These are phyloP conservation scores for Bombus affinis DNA, from an alignment of 1,140 invertebrate genomes.

Conservation along the genomic window DNA sequence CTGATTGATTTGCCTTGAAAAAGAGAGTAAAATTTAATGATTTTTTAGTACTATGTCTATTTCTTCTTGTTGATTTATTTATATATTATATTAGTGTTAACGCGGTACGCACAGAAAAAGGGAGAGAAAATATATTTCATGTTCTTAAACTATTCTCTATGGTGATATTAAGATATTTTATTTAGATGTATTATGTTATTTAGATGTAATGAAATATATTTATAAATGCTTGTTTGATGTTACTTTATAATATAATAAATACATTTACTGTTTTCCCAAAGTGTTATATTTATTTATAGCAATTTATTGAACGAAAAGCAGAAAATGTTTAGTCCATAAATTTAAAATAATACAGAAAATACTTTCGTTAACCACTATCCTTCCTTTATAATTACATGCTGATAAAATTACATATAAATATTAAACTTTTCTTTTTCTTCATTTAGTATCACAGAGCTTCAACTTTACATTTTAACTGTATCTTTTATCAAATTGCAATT, in stretches of 20 bases:
- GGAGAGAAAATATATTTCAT: conserved; percentile 18
- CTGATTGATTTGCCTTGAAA: conserved; percentile 76
- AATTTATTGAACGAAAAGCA: background rate
- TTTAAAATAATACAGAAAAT: conserved; percentile 16
- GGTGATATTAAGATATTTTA: conserved; percentile 39
- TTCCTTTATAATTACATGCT: background rate
- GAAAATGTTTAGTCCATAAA: conserved; percentile 9
- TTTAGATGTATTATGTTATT: conserved; percentile 12
- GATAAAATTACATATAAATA: conserved; percentile 16
- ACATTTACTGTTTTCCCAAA: conserved; percentile 56
- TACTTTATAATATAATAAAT: conserved; percentile 51
- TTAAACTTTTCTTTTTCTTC: conserved; percentile 40
- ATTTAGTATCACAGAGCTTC: conserved; percentile 61
- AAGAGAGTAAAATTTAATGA: conserved; percentile 36
- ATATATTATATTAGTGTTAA: conserved; percentile 18
- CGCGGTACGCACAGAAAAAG: background rate
- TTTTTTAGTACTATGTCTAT: conserved; percentile 30
- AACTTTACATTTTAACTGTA: background rate
- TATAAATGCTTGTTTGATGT: conserved; percentile 50
- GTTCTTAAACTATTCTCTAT: conserved; percentile 10
- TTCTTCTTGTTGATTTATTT: conserved; percentile 31
- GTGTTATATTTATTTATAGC: conserved; percentile 25
- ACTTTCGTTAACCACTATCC: conserved; percentile 3
- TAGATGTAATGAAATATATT: conserved; percentile 46
- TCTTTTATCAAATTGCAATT: conserved; percentile 14